Conservation (phyloP, 2,113 vertebrate genomes). For the Tragelaphus strepsiceros region DNA sequence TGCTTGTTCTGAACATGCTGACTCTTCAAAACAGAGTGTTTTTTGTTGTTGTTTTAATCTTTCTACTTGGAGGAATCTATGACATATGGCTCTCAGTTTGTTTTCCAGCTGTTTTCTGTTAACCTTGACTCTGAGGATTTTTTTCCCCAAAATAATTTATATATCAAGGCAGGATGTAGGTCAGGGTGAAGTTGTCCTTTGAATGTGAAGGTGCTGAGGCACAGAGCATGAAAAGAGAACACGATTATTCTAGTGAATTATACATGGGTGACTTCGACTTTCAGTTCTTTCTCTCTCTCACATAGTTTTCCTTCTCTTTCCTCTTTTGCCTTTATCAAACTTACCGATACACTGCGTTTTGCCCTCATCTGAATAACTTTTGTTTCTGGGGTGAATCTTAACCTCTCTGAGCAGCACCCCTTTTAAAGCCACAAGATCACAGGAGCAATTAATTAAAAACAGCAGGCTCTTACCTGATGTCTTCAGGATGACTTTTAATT, state of each 20-base stretch:
- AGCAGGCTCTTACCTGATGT: slow-evolving; percentile 63
- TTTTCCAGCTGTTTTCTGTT: slow-evolving; percentile 71
- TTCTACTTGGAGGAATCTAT: slow-evolving; percentile 37
- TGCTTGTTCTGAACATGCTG: slow-evolving; percentile 10
- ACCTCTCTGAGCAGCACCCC: background rate
- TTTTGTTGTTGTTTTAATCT: background rate
- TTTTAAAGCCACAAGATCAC: background rate
- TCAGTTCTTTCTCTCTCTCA: background rate
- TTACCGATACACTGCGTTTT: background rate
- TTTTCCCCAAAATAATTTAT: slow-evolving; percentile 34
- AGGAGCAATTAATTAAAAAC: slow-evolving; percentile 32
- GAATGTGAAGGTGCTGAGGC: background rate
- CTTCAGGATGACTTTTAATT: slow-evolving; percentile 64
- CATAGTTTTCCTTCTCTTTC: background rate
- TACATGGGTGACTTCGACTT: background rate
- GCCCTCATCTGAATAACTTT: background rate
- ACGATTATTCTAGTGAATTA: background rate
- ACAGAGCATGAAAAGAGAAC: background rate
- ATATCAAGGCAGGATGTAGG: slow-evolving; percentile 40
- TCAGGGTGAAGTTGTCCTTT: background rate
- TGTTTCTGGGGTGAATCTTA: slow-evolving; percentile 6
- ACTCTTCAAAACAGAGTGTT: slow-evolving; percentile 45
- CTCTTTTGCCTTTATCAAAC: background rate
- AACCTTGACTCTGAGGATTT: slow-evolving; percentile 56
- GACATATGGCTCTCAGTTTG: slow-evolving; percentile 46